Evolutionary conservation across 2,888 invertebrate genomes (phyloP).

Genomic region (Morpho achilles): DNA sequence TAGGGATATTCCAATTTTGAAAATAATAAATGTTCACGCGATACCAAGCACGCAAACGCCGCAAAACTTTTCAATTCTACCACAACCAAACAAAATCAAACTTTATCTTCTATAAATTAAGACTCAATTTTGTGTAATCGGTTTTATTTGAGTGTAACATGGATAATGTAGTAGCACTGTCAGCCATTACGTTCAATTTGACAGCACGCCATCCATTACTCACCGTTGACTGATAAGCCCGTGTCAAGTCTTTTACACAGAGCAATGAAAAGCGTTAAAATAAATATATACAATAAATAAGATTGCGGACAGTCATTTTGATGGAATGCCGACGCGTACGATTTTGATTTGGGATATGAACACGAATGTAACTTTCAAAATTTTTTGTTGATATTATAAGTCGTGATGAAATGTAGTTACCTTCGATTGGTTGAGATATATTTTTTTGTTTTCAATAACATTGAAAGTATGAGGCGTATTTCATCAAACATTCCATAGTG

Average conservation of each 20-base stretch:
- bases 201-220: slow-evolving; percentile 24
- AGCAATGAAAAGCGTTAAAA: slow-evolving; percentile 20
- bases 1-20: slow-evolving; percentile 13
- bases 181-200: slow-evolving; percentile 23
- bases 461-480: too few relatives aligned
- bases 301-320: slow-evolving; percentile 1
- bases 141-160: slow-evolving; percentile 9
- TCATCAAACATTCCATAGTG: too few relatives aligned
- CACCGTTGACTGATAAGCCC: slow-evolving; percentile 22
- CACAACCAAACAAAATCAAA: not conserved
- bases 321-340: slow-evolving; percentile 13
- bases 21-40: slow-evolving; percentile 11
- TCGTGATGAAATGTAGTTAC: slow-evolving; percentile 10
- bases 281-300: slow-evolving; percentile 10
- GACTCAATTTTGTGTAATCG: not conserved
- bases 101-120: not conserved
- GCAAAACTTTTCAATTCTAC: not conserved
- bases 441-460: not conserved
- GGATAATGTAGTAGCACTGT: slow-evolving; percentile 22
- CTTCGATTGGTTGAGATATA: not conserved
- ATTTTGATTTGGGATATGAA: slow-evolving; percentile 14
- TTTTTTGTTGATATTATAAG: slow-evolving; percentile 1
- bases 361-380: slow-evolving; percentile 1
- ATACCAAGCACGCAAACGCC: slow-evolving; percentile 3
- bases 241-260: slow-evolving; percentile 21